A percentile compares a stretch with the other conserved stretches of the same genome.
Evolutionary conservation across 53 echinoderm and acorn worm species (phyloP).

Genomic region (Antedon mediterranea): DNA sequence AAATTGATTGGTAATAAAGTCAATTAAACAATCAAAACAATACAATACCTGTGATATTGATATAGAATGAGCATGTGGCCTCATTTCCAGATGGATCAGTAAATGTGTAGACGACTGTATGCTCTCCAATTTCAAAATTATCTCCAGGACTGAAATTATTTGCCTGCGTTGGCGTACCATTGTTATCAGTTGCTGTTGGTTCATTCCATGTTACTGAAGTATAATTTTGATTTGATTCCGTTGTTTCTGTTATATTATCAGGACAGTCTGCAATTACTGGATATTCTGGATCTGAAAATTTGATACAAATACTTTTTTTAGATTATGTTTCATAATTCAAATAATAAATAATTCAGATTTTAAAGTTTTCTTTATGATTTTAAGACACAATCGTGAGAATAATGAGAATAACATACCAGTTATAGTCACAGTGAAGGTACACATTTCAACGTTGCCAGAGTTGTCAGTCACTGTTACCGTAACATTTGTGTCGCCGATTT

Average conservation of each 20-base stretch:
- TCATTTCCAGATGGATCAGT: background rate
- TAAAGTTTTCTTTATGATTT: too few species aligned
- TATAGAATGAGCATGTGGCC: background rate
- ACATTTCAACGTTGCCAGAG: background rate
- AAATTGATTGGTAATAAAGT: too few species aligned
- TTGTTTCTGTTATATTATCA: background rate
- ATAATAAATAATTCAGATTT: too few species aligned
- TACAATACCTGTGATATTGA: background rate
- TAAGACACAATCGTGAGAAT: too few species aligned
- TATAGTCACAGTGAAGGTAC: background rate
- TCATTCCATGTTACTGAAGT: background rate
- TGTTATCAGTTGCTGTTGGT: constrained; percentile 10
- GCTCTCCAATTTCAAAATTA: background rate
- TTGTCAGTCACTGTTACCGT: background rate
- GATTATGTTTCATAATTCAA: too few species aligned
- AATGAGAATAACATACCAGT: background rate
- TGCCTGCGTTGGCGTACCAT: background rate
- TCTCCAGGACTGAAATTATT: background rate
- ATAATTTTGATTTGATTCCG: background rate
- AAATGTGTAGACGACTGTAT: background rate
- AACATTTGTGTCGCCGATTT: background rate
- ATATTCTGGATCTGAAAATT: background rate
- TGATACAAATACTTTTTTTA: too few species aligned
- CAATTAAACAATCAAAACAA: too few species aligned
- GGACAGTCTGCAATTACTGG: background rate